Conservation (phyloP, 2,888 invertebrate genomes). For the Colletes collaris region DNA sequence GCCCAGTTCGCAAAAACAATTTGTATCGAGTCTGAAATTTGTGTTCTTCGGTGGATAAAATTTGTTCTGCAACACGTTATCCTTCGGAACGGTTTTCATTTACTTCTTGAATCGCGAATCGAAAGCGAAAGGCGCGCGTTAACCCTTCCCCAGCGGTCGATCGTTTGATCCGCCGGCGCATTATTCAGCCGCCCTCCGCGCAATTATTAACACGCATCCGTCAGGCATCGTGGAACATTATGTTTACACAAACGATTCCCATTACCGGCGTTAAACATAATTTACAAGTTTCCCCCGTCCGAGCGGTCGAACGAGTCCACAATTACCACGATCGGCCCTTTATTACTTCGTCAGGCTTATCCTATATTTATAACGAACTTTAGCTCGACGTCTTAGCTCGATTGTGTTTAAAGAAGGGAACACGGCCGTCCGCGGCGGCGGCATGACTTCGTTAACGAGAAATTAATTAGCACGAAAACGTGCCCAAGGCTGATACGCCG, state of each 20-base stretch:
- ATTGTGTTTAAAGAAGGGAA: constrained; percentile 61
- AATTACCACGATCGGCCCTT: constrained; percentile 44
- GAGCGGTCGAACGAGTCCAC: constrained; percentile 32
- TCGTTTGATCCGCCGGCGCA: constrained; percentile 24
- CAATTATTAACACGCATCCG: constrained; percentile 28
- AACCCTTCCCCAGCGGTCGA: not conserved
- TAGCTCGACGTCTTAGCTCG: constrained; percentile 44
- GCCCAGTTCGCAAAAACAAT: too few species aligned
- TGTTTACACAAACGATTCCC: constrained; percentile 32
- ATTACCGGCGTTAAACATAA: constrained; percentile 29
- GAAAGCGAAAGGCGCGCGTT: constrained; percentile 1
- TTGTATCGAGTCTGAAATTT: too few species aligned
- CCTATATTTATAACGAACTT: constrained; percentile 54
- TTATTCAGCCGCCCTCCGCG: constrained; percentile 9
- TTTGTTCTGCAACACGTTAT: too few species aligned
- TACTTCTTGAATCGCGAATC: not conserved
- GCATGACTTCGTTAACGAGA: constrained; percentile 57
- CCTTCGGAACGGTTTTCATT: too few species aligned
- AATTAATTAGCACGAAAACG: constrained; percentile 52
- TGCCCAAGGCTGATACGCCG: constrained; percentile 27
- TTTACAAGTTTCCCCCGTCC: constrained; percentile 21
- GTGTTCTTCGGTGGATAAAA: too few species aligned
- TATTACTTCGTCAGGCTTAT: constrained; percentile 55
- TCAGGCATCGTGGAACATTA: constrained; percentile 4
- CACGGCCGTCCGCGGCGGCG: constrained; percentile 24